These are phyloP conservation scores for Ellobius talpinus DNA, from an alignment of 2,113 vertebrate genomes.

Conservation along the genomic window DNA sequence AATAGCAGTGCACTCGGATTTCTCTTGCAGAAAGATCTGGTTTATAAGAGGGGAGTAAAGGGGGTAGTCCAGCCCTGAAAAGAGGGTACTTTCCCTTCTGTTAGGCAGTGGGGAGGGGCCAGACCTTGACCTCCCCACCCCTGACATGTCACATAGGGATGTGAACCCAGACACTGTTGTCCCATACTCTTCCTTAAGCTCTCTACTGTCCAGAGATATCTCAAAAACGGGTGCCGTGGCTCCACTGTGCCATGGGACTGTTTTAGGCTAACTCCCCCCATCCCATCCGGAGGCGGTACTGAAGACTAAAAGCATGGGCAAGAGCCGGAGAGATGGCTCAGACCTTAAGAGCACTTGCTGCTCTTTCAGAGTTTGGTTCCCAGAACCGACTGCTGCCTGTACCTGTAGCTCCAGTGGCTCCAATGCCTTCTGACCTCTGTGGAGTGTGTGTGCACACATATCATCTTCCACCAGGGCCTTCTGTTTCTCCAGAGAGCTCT, in stretches of 20 bases:
- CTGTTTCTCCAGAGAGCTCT: not conserved
- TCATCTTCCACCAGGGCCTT: not conserved
- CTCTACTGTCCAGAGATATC: not conserved
- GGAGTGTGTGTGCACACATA: not conserved
- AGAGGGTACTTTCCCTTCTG: not conserved
- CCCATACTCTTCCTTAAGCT: not conserved
- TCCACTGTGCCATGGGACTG: not conserved
- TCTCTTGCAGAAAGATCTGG: constrained; percentile 47
- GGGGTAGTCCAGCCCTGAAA: not conserved
- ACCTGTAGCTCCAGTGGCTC: not conserved
- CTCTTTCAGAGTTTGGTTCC: not conserved
- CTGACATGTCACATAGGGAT: not conserved
- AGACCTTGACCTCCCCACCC: too few species aligned
- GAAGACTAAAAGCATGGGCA: not conserved
- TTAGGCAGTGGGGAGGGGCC: too few species aligned
- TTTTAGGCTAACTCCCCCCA: not conserved
- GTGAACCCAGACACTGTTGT: not conserved
- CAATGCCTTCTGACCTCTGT: not conserved
- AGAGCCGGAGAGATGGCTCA: not conserved
- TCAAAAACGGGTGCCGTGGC: not conserved
- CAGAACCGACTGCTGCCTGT: not conserved
- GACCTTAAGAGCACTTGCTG: not conserved
- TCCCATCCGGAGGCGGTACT: not conserved
- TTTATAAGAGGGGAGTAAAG: not conserved
- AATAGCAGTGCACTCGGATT: not conserved